phyloP scores from a whole-genome alignment of 92 coral and sea anemone genomes.

The Micromussa lordhowensis region DNA sequence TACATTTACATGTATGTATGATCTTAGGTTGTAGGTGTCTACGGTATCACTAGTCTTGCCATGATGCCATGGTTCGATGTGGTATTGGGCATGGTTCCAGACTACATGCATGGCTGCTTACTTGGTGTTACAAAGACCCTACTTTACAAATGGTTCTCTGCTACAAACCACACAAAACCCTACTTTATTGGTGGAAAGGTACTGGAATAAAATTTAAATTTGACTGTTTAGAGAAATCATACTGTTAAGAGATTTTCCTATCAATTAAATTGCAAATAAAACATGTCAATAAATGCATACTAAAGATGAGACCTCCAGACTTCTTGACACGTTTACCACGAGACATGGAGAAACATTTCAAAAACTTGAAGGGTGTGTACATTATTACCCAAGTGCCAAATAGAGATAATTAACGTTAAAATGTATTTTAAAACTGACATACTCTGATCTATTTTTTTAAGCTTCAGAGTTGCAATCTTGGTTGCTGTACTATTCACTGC shows the following conservation, averaged over 20 bases:
- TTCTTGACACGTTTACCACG: no score
- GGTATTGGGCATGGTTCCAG: constrained; percentile 69
- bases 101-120: constrained; percentile 72
- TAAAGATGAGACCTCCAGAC: no score
- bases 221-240: constrained; percentile 4
- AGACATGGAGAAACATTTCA: constrained; percentile 61
- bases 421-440: not conserved
- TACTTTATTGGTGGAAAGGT: constrained; percentile 57
- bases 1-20: not conserved
- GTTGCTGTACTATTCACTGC: no score
- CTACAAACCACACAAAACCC: constrained; percentile 35
- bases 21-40: constrained; percentile 8
- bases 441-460: no score
- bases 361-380: constrained; percentile 59
- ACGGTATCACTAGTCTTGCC: constrained; percentile 33
- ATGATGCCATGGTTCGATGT: constrained; percentile 66
- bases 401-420: not conserved
- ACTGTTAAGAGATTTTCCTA: no score
- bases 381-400: not conserved
- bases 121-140: constrained; percentile 62
- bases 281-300: constrained; percentile 29
- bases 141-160: constrained; percentile 58
- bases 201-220: constrained; percentile 11
- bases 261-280: constrained; percentile 6
- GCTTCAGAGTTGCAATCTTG: no score